Evolutionary conservation across 1,140 invertebrate genomes (phyloP).

Genomic region (Oreohelix idahoensis): DNA sequence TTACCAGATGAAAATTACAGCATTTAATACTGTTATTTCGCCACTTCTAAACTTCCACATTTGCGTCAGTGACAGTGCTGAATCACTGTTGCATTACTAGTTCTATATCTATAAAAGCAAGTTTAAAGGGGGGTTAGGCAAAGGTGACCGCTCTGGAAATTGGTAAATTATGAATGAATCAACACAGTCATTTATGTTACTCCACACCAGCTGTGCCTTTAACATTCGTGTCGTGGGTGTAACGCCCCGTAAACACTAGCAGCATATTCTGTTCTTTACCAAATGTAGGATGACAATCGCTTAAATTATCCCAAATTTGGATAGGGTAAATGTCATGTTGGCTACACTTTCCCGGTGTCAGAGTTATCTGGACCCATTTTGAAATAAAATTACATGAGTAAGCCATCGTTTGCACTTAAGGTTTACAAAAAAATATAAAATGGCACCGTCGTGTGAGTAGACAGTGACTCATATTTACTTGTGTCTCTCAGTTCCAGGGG

Average conservation of each 20-base stretch:
- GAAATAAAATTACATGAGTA: constrained; percentile 10
- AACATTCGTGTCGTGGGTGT: not conserved
- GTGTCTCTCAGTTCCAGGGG: too few species aligned
- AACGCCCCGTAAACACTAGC: not conserved
- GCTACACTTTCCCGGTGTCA: not conserved
- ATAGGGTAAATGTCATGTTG: not conserved
- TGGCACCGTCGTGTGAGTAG: not conserved
- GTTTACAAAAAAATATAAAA: too few species aligned
- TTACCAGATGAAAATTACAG: too few species aligned
- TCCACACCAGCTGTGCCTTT: not conserved
- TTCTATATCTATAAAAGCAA: too few species aligned
- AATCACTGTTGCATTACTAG: too few species aligned
- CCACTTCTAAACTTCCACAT: too few species aligned
- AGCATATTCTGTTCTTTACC: not conserved
- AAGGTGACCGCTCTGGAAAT: not conserved
- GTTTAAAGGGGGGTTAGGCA: too few species aligned
- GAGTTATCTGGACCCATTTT: not conserved
- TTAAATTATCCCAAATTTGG: constrained; percentile 4
- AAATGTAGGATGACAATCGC: not conserved
- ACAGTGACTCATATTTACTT: not conserved
- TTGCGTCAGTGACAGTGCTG: too few species aligned
- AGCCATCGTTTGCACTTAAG: not conserved
- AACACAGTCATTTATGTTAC: not conserved
- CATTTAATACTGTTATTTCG: too few species aligned
- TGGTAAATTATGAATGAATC: constrained; percentile 3